Conservation (phyloP, 92 coral and sea anemone species). For the Siderastrea radians region DNA sequence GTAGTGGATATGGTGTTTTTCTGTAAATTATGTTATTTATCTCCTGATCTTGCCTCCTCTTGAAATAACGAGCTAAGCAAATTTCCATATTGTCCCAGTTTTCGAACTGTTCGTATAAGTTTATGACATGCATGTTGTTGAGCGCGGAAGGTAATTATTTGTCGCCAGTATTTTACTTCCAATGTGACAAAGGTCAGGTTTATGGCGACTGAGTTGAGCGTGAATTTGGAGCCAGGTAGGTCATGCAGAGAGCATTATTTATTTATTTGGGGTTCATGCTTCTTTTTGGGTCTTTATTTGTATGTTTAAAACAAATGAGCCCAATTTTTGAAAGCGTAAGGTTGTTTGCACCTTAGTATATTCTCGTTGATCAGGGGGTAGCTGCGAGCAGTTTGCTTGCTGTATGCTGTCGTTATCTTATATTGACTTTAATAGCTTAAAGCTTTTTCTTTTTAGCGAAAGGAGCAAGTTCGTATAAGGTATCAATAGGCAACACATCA, state of each 20-base stretch:
- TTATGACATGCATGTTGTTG: slow-evolving; percentile 28
- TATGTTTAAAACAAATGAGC: background rate
- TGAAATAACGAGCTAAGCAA: slow-evolving; percentile 7
- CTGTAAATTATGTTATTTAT: slow-evolving; percentile 69
- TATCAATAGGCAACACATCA: slow-evolving; percentile 54
- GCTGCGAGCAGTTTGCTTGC: background rate
- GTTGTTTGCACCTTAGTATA: background rate
- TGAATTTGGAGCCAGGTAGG: slow-evolving; percentile 59
- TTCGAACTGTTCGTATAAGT: background rate
- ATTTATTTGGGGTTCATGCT: slow-evolving; percentile 16
- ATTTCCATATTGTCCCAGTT: background rate
- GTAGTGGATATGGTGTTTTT: slow-evolving; percentile 21
- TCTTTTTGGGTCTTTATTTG: slow-evolving; percentile 18
- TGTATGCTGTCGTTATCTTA: background rate
- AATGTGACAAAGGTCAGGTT: slow-evolving; percentile 35
- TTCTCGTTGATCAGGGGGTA: background rate
- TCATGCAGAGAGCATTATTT: slow-evolving; percentile 42
- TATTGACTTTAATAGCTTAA: slow-evolving; percentile 16
- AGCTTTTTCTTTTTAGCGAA: slow-evolving; percentile 61
- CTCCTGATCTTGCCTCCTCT: slow-evolving; percentile 56
- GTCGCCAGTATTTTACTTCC: slow-evolving; percentile 12
- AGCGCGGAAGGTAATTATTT: slow-evolving; percentile 25
- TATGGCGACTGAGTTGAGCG: slow-evolving; percentile 49
- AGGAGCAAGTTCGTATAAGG: slow-evolving; percentile 94
- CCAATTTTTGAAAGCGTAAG: background rate